phyloP scores from a whole-genome alignment of 2,113 vertebrate species.

The Zosterops borbonicus region DNA sequence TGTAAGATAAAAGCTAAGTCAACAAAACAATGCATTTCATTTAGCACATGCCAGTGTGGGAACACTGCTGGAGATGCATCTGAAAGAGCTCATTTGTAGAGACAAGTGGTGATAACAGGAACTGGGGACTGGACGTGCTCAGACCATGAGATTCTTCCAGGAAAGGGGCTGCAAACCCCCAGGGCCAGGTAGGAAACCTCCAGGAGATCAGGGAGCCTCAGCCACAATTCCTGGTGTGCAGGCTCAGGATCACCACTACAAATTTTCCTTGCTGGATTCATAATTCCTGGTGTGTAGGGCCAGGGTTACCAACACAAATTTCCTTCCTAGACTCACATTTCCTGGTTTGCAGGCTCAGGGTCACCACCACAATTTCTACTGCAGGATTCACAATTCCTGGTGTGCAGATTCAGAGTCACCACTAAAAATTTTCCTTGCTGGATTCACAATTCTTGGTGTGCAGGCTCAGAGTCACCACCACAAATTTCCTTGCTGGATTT shows the following conservation, averaged over 20 bases:
- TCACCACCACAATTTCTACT: too few species aligned
- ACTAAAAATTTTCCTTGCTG: too few species aligned
- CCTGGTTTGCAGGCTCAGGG: too few species aligned
- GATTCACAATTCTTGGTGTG: background rate
- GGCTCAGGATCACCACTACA: too few species aligned
- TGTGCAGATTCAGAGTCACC: background rate
- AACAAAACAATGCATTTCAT: background rate
- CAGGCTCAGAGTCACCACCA: background rate
- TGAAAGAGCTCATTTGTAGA: fast-evolving
- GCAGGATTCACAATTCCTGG: too few species aligned
- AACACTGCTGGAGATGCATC: background rate
- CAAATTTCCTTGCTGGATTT: background rate
- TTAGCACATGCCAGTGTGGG: background rate
- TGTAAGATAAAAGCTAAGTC: background rate
- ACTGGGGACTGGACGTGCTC: fast-evolving
- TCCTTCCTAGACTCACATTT: too few species aligned
- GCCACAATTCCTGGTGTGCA: background rate
- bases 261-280: background rate
- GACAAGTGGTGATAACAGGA: fast-evolving
- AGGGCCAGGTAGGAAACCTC: background rate
- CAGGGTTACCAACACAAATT: too few species aligned
- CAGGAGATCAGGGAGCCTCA: background rate
- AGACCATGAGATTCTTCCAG: background rate
- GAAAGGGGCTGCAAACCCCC: background rate
- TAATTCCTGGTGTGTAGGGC: background rate